These are phyloP conservation scores for Leptobrachium ailaonicum DNA, from an alignment of 2,113 vertebrate genomes.

Conservation along the genomic window DNA sequence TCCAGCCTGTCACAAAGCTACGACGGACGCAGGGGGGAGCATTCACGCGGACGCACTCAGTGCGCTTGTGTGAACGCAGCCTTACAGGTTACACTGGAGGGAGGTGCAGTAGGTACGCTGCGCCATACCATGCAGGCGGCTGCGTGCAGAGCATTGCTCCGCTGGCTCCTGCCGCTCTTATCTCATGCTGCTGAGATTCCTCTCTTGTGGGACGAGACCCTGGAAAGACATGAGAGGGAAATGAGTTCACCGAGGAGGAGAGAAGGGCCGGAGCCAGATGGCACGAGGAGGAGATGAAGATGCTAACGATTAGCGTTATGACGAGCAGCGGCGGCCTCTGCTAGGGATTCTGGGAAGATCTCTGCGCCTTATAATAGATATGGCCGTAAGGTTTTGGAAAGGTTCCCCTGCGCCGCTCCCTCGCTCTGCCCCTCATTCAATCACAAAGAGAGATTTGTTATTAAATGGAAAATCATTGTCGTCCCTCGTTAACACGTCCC, in stretches of 20 bases:
- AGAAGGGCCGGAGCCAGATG: neutral
- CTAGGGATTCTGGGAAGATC: too few species aligned
- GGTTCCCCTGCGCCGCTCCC: neutral
- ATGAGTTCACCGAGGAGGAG: conserved; percentile 24
- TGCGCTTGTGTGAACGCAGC: too few species aligned
- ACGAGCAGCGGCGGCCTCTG: too few species aligned
- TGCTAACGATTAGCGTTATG: too few species aligned
- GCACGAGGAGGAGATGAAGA: neutral
- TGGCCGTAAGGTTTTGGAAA: neutral
- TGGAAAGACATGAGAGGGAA: conserved; percentile 31
- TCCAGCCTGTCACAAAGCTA: too few species aligned
- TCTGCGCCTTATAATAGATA: neutral
- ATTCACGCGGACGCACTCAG: too few species aligned
- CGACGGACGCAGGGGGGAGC: too few species aligned
- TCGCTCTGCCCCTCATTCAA: neutral
- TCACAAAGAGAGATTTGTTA: neutral
- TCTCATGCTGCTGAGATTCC: neutral
- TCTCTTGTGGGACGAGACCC: conserved; percentile 9
- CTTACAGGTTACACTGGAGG: too few species aligned
- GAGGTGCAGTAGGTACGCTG: too few species aligned
- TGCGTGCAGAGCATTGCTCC: conserved; percentile 31
- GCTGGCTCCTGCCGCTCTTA: neutral
- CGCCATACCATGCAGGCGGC: too few species aligned
- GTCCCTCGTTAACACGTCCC: neutral
- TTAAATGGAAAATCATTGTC: conserved; percentile 30